A percentile compares a stretch with the other conserved stretches of the same genome.
Conservation (phyloP, 2,113 vertebrate species). For the Sapayoa aenigma region DNA sequence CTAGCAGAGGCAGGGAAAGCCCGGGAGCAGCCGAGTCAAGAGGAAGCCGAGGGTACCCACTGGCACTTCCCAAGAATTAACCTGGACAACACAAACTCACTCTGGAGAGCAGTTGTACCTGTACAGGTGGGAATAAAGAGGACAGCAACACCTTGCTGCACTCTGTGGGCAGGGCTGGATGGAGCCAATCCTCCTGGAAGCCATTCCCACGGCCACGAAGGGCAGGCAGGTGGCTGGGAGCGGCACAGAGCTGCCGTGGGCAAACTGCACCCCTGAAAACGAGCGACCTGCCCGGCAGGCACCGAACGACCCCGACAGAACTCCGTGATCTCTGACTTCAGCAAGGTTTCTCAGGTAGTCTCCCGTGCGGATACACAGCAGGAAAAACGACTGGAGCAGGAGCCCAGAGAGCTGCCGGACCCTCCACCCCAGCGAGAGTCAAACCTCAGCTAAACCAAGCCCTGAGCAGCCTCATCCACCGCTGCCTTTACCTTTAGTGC, state of each 20-base stretch:
- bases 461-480: neutral
- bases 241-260: too few relatives aligned
- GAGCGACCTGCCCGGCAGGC: neutral
- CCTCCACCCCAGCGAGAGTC: neutral
- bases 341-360: neutral
- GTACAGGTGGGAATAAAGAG: neutral
- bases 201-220: neutral
- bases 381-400: neutral
- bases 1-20: neutral
- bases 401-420: neutral
- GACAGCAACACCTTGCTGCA: neutral
- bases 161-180: neutral
- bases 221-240: neutral
- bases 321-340: neutral
- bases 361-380: neutral
- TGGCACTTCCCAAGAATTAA: neutral
- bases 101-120: neutral
- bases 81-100: neutral
- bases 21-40: neutral
- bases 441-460: neutral
- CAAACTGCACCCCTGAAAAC: neutral
- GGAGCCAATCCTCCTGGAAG: neutral
- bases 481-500: neutral
- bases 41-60: neutral
- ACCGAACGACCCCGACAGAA: too few relatives aligned